Conservation (phyloP, 2,113 vertebrate genomes). For the Callaeas wilsoni region DNA sequence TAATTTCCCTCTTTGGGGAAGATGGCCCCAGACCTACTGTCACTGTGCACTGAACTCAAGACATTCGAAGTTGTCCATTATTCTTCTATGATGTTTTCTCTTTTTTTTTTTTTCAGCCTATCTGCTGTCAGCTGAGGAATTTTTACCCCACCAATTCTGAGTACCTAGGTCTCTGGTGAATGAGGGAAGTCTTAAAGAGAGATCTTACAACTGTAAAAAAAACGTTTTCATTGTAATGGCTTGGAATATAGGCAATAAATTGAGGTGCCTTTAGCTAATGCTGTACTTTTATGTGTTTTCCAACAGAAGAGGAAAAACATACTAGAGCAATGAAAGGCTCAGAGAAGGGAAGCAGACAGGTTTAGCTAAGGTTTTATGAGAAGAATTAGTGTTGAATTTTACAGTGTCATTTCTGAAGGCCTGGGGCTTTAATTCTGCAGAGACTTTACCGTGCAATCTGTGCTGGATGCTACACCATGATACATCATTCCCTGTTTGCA, state of each 20-base stretch:
- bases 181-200: background rate
- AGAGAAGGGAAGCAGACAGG: background rate
- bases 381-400: constrained; percentile 7
- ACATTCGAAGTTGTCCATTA: background rate
- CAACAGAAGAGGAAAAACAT: background rate
- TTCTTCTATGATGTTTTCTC: background rate
- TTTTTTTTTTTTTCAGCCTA: background rate
- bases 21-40: background rate
- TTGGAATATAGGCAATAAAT: background rate
- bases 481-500: background rate
- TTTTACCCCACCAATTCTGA: background rate
- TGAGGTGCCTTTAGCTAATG: constrained; percentile 16
- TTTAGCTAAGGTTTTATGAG: constrained; percentile 15
- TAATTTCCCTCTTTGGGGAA: background rate
- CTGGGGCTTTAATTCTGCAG: background rate
- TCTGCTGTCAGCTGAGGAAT: background rate
- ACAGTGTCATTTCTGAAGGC: background rate
- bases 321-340: background rate
- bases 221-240: background rate
- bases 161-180: background rate
- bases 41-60: background rate
- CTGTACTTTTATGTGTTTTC: background rate
- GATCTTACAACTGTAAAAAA: background rate
- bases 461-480: background rate
- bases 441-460: background rate